Evolutionary conservation across 2,888 invertebrate genomes (phyloP), one percentile per base, ranked within the genome.

Genomic region (Leptopilina syphax): DNA sequence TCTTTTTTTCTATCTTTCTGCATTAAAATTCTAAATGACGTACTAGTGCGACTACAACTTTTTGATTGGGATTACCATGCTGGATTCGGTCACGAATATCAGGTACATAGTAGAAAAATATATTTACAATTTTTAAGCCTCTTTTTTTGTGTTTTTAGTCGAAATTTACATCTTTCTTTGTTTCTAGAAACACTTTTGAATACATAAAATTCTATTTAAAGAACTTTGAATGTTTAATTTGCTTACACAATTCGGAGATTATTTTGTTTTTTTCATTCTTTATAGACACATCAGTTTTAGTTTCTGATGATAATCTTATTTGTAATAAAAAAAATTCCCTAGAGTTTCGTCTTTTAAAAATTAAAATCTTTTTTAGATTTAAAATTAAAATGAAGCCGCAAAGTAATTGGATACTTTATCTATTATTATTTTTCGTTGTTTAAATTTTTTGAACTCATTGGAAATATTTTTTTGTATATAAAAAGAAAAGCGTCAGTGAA

Each of bases 11-110:
- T 50, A 7, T 12, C 2, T 50, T 10, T 67, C 54, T 50, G 12
- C 34, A 34, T 18, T 18, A 34, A 34, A 3, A 34, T 57, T 65
- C 13, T 34, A n/a, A 73, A 73, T 73, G 70, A 73, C 70, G 57
- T 57, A 54, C 70, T 73, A 73, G 70, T 73, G 70, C 70, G 34
- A 57, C 57, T 54, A 73, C 54, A 34, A 73, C 57, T 54, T 73
- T 18, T 63, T 70, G 70, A 73, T 73, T 73, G 70, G 70, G 70
- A 90, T 90, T 90, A 90, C 90, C 89, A 90, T 90, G 90, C 90
- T 90, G 88, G 87, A 89, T 88, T 87, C 89, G 87, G 88, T 87
- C 87, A 88, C 90, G 87, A 87, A 87, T 88, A 84, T 78, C 89
- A 90, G 90, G 90, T 90, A 89, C 50, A 10, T 47, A 34, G 3